Evolutionary conservation across 2,888 invertebrate species (phyloP).

Genomic region (Morpho helenor): DNA sequence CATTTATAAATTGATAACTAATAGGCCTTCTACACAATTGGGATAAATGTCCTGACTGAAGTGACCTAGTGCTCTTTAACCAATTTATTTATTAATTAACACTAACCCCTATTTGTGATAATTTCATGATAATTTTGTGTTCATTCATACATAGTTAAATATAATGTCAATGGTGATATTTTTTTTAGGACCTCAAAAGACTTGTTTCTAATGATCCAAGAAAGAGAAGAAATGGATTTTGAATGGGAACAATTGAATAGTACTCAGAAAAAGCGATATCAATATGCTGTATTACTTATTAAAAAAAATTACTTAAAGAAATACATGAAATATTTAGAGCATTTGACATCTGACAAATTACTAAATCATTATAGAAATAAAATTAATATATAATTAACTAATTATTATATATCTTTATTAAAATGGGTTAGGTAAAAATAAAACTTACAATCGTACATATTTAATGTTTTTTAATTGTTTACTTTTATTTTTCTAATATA

Average conservation of each 20-base stretch:
- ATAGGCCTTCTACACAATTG: too few relatives aligned
- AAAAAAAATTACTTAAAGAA: conserved; percentile 55
- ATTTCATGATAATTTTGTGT: too few relatives aligned
- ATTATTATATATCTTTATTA: background rate
- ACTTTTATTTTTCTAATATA: background rate
- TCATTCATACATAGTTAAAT: too few relatives aligned
- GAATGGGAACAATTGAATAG: conserved; percentile 40
- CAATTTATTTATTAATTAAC: too few relatives aligned
- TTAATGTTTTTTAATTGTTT: conserved; percentile 1
- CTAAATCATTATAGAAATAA: conserved; percentile 48
- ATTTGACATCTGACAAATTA: conserved; percentile 46
- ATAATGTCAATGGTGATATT: background rate
- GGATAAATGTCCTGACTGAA: too few relatives aligned
- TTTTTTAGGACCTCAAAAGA: conserved; percentile 48
- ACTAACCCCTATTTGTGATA: too few relatives aligned
- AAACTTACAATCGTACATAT: background rate
- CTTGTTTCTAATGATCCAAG: conserved; percentile 45
- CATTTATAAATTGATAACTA: too few relatives aligned
- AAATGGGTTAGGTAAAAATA: background rate
- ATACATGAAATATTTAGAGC: conserved; percentile 56
- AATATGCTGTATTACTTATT: conserved; percentile 41
- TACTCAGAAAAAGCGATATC: conserved; percentile 43
- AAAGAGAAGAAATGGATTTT: conserved; percentile 27
- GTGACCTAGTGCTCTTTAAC: too few relatives aligned
- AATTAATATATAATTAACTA: background rate